A percentile compares a stretch with the other conserved stretches of the same genome.
phyloP scores from a whole-genome alignment of 2,888 invertebrate species.

The Dioctria linearis region DNA sequence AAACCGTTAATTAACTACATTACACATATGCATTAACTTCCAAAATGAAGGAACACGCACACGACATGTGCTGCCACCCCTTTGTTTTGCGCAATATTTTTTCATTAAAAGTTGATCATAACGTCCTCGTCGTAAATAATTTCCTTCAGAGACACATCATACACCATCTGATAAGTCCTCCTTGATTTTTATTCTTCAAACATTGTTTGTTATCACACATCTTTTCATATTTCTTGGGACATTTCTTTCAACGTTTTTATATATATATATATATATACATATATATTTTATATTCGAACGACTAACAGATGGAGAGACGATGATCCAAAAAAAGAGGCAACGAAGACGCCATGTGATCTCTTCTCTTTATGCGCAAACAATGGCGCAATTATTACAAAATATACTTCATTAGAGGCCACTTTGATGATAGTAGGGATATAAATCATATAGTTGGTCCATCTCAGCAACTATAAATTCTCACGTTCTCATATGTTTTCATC shows the following conservation, averaged over 20 bases:
- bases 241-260: not conserved
- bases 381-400: not conserved
- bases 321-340: constrained; percentile 34
- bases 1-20: not conserved
- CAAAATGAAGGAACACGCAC: constrained; percentile 21
- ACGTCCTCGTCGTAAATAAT: constrained; percentile 34
- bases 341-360: constrained; percentile 45
- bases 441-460: constrained; percentile 10
- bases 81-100: constrained; percentile 38
- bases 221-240: not conserved
- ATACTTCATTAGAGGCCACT: constrained; percentile 41
- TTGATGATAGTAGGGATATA: constrained; percentile 49
- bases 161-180: constrained; percentile 43
- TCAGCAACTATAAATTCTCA: constrained; percentile 19
- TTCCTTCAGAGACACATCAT: constrained; percentile 36
- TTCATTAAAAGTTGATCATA: constrained; percentile 33
- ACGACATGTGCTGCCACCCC: constrained; percentile 25
- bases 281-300: constrained; percentile 5
- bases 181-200: not conserved
- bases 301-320: constrained; percentile 31
- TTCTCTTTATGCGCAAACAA: not conserved
- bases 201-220: too few relatives aligned
- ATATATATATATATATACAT: not conserved
- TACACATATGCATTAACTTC: not conserved
- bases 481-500: not conserved